Base-by-base conservation (phyloP, 2,888 invertebrate genomes). In the Mallateleia sp. region DNA sequence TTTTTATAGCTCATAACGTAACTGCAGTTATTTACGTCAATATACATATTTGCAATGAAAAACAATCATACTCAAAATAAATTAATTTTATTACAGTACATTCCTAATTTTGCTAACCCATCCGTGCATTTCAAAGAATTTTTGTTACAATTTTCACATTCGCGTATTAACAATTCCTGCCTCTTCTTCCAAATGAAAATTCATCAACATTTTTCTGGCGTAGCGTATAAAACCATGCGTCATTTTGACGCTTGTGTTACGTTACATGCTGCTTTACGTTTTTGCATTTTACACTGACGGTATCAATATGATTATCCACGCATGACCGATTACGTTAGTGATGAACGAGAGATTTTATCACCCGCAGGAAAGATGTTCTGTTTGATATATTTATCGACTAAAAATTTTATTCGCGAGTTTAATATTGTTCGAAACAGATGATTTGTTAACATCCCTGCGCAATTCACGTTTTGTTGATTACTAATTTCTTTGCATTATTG, bases 261-360 rank as follows among this genome's bases (percentile, higher is more conserved):
- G 56, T 56, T 66, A 47, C 42, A 9, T 42, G 58, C 58, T 66
- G 32, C 81, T 47, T 56, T 66, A 47, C 42, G 7, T 75, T 82
- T 82, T 82, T 82, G 69, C 67, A 69, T 69, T 67, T 67, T 60
- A 28, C 64, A 45, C 47, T 20, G 54, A 25, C 58, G 58, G 28
- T 82, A 75, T 75, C 74, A 82, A 75, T 82, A 82, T 75, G 75
- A 82, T 82, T 82, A 82, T 75, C 58, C 56, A 75, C 75, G 58
- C 52, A 62, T 75, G 82, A 82, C 52, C 66, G 60, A 82, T 82
- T 54, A 54, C 66, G 25, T 28, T 66, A 67, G 75, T 82, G 82
- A 82, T 82, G 75, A 82, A 82, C 54, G 82, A 82, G 67, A 69
- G 82, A 69, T 82, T 82, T 75, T 82, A 82, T 82, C 82, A 69